A percentile compares a stretch with the other conserved stretches of the same genome.
phyloP scores from a whole-genome alignment of 2,888 invertebrate genomes.

The Hyles lineata region DNA sequence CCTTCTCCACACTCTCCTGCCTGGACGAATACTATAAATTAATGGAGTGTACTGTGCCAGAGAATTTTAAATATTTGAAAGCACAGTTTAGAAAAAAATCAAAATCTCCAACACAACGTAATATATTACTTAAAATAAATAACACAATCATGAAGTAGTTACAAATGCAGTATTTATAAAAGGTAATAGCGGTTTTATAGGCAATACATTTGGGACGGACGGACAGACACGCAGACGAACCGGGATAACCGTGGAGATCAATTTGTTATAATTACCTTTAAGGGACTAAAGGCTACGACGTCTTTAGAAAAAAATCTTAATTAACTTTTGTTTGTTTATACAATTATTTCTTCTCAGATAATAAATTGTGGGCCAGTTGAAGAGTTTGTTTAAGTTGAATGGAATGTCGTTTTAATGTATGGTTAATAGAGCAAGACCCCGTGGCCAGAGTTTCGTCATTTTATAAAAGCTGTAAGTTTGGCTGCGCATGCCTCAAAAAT shows the following conservation, averaged over 20 bases:
- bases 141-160: constrained; percentile 84
- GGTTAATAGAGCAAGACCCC: no score
- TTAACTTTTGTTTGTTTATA: constrained; percentile 56
- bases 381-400: constrained; percentile 11
- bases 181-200: constrained; percentile 82
- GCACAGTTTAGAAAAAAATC: constrained; percentile 78
- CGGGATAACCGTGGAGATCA: constrained; percentile 42
- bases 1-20: constrained; percentile 55
- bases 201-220: constrained; percentile 72
- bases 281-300: constrained; percentile 49
- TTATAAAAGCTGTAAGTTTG: no score
- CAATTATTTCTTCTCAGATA: constrained; percentile 41
- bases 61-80: constrained; percentile 84
- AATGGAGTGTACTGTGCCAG: constrained; percentile 80
- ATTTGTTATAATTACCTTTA: constrained; percentile 74
- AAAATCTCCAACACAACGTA: constrained; percentile 76
- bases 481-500: no score
- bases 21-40: constrained; percentile 78
- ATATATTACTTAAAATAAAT: constrained; percentile 85
- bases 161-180: constrained; percentile 84
- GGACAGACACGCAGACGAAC: constrained; percentile 42
- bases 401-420: not conserved
- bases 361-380: constrained; percentile 21
- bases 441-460: no score
- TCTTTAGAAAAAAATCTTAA: constrained; percentile 48